A percentile compares a stretch with the other conserved stretches of the same genome.
These are phyloP conservation scores for Mythimna pallens DNA, from an alignment of 2,888 invertebrate genomes.

Conservation along the genomic window DNA sequence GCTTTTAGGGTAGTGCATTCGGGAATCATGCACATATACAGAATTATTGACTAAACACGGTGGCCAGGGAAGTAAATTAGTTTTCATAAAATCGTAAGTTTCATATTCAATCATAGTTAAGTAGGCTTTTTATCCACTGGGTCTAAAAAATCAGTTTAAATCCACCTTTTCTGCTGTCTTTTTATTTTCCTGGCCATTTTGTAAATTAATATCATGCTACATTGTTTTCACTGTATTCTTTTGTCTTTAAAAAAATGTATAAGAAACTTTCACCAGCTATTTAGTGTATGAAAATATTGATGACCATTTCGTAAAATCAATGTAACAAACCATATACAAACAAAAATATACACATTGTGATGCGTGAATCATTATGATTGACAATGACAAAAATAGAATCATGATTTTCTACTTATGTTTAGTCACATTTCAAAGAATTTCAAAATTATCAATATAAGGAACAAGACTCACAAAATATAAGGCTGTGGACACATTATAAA, in stretches of 20 bases:
- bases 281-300: not conserved
- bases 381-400: constrained; percentile 31
- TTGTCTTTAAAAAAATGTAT: not conserved
- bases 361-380: constrained; percentile 67
- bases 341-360: constrained; percentile 61
- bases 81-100: constrained; percentile 3
- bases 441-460: not conserved
- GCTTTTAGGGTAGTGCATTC: constrained; percentile 87
- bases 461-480: not conserved
- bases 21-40: constrained; percentile 88
- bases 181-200: constrained; percentile 58
- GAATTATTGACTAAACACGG: constrained; percentile 67
- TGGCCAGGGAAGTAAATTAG: constrained; percentile 69
- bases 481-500: not conserved
- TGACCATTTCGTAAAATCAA: constrained; percentile 47
- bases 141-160: not conserved
- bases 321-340: constrained; percentile 56
- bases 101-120: not conserved
- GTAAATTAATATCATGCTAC: constrained; percentile 45
- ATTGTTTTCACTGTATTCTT: constrained; percentile 17
- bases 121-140: not conserved
- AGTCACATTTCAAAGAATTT: constrained; percentile 31
- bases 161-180: not conserved
- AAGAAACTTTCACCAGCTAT: not conserved
- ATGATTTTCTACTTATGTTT: constrained; percentile 16